Evolutionary conservation across 2,113 vertebrate genomes (phyloP).

Genomic region (Callocephalon fimbriatum): DNA sequence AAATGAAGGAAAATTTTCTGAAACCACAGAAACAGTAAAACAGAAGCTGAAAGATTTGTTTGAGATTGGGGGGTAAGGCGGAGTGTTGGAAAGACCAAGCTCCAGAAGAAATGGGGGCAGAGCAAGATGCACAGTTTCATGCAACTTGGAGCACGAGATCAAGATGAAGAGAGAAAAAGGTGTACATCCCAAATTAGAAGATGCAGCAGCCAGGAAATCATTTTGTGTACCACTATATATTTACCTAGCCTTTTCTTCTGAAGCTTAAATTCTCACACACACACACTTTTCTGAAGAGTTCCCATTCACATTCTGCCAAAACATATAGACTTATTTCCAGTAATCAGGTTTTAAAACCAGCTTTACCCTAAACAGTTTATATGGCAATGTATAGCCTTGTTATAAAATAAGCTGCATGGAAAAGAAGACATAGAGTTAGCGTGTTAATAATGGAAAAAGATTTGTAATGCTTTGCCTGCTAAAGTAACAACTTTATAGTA

Average conservation of each 20-base stretch:
- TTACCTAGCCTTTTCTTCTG: neutral
- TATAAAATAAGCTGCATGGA: neutral
- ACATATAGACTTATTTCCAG: neutral
- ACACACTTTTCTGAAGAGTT: neutral
- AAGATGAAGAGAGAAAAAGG: neutral
- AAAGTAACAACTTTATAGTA: neutral
- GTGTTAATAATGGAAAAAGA: neutral
- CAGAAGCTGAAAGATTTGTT: neutral
- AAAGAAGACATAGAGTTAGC: neutral
- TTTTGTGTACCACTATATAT: neutral
- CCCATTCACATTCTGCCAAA: neutral
- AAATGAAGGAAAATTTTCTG: neutral
- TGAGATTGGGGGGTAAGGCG: neutral
- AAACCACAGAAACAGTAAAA: neutral
- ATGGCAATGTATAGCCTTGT: neutral
- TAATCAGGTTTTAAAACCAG: neutral
- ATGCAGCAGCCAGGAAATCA: neutral
- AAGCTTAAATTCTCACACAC: neutral
- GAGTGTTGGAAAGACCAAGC: neutral
- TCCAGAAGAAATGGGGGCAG: neutral
- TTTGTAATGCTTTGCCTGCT: neutral
- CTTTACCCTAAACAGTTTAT: neutral
- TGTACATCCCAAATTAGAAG: neutral
- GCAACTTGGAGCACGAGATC: neutral
- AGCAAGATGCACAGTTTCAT: neutral